phyloP scores from a whole-genome alignment of 2,797 vertebrate genomes.

The Epinephelus awoara region DNA sequence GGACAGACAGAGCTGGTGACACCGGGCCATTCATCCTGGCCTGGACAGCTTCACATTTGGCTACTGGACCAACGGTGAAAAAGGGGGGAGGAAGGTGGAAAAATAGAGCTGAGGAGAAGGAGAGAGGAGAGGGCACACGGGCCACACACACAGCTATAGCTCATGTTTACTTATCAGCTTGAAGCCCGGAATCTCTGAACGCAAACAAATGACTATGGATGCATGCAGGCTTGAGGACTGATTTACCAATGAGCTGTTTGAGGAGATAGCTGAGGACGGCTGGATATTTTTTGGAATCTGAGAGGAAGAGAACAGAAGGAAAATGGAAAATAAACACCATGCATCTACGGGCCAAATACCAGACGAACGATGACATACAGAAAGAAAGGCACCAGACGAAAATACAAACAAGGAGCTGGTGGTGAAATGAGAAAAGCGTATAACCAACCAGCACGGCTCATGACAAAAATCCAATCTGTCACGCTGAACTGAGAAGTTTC shows the following conservation, averaged over 20 bases:
- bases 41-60: constrained; percentile 47
- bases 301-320: constrained; percentile 21
- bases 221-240: constrained; percentile 49
- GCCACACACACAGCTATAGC: constrained; percentile 42
- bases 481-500: constrained; percentile 63
- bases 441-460: constrained; percentile 47
- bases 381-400: constrained; percentile 24
- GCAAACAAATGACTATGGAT: constrained; percentile 48
- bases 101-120: constrained; percentile 26
- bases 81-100: neutral
- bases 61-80: constrained; percentile 36
- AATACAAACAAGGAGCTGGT: constrained; percentile 41
- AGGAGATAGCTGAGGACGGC: constrained; percentile 39
- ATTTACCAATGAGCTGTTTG: constrained; percentile 59
- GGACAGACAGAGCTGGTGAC: constrained; percentile 58
- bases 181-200: constrained; percentile 37
- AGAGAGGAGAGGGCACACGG: constrained; percentile 17
- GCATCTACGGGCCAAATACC: constrained; percentile 38
- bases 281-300: constrained; percentile 28
- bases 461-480: constrained; percentile 75
- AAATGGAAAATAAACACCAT: constrained; percentile 48
- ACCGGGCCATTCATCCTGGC: constrained; percentile 50
- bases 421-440: constrained; percentile 28
- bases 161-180: constrained; percentile 73
- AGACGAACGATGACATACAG: constrained; percentile 33